Conservation (phyloP, 2,888 invertebrate genomes). For the Suillia variegata region DNA sequence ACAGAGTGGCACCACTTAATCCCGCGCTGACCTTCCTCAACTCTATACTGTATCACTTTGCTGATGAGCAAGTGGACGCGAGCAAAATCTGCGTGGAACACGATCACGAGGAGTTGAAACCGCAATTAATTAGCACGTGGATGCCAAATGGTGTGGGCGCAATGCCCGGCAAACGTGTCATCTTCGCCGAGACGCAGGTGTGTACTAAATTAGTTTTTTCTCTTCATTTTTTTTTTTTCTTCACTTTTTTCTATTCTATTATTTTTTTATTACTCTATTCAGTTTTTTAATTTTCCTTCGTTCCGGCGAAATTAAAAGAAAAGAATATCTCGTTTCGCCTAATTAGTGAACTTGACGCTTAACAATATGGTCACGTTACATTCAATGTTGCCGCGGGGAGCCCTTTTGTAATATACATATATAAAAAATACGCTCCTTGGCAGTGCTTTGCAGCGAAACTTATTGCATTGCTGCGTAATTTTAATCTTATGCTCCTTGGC, state of each 20-base stretch:
- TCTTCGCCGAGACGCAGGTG: conserved; percentile 92
- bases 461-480: background rate
- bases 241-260: no score
- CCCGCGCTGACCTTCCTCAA: conserved; percentile 61
- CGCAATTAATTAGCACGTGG: conserved; percentile 88
- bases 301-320: no score
- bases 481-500: background rate
- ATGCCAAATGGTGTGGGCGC: conserved; percentile 88
- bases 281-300: no score
- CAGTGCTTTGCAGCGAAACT: no score
- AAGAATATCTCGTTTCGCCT: no score
- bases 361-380: no score
- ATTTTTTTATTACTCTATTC: no score
- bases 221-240: no score
- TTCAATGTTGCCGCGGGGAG: no score
- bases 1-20: conserved; percentile 59
- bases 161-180: conserved; percentile 78
- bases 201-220: conserved; percentile 24
- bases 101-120: conserved; percentile 82
- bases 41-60: conserved; percentile 59
- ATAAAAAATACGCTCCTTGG: no score
- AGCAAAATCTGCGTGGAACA: conserved; percentile 80
- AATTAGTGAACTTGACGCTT: no score
- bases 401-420: no score
- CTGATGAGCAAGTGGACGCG: conserved; percentile 61